phyloP scores from a whole-genome alignment of 2,797 vertebrate species.

The Sparus aurata region DNA sequence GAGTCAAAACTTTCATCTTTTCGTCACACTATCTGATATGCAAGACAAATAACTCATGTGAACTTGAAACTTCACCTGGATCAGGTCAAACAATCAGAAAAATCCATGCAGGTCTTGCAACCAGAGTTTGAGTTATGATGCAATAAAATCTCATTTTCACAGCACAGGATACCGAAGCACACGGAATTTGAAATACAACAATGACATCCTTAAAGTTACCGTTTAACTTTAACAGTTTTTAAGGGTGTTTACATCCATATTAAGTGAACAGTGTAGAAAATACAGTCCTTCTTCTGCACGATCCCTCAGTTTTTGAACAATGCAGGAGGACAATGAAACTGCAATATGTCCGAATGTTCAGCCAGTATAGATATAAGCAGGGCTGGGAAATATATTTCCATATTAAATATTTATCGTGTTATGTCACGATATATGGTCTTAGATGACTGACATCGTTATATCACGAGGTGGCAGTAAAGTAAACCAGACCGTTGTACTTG shows the following conservation, averaged over 20 bases:
- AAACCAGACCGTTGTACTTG: too few species aligned
- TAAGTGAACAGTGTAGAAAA: background rate
- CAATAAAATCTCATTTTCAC: background rate
- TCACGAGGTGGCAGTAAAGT: too few species aligned
- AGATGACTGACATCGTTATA: too few species aligned
- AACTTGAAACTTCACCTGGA: background rate
- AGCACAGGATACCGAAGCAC: background rate
- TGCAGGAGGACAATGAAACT: background rate
- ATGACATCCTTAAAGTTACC: background rate
- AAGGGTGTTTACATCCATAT: background rate
- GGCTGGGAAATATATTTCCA: too few species aligned
- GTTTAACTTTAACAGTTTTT: background rate
- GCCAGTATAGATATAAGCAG: background rate
- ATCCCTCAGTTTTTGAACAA: background rate
- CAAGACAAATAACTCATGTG: too few species aligned
- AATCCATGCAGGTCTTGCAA: background rate
- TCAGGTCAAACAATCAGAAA: background rate
- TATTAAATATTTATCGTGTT: too few species aligned
- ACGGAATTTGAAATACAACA: background rate
- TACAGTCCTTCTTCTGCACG: background rate
- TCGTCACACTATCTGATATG: background rate
- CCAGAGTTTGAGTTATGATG: background rate
- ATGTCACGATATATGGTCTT: too few species aligned
- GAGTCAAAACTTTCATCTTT: background rate
- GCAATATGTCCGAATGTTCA: background rate